A percentile compares a stretch with the other conserved stretches of the same genome.
These are phyloP conservation scores for Pteromalus puparum DNA, from an alignment of 1,140 invertebrate species.

Conservation along the genomic window DNA sequence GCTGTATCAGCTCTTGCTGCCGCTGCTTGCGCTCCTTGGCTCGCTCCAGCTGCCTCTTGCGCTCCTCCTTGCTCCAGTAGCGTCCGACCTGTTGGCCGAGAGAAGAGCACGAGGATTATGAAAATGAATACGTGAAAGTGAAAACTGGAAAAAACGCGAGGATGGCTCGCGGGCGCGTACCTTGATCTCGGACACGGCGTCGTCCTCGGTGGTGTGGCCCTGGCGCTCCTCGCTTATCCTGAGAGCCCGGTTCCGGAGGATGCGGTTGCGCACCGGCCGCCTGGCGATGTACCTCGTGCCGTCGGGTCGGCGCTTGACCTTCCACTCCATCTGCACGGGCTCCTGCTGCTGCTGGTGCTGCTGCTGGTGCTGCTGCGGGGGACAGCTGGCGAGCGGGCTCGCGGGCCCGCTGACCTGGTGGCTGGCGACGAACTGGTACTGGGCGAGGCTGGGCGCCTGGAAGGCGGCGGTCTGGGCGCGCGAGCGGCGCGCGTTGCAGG, in stretches of 20 bases:
- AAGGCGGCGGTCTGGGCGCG: slow-evolving; percentile 69
- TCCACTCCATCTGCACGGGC: slow-evolving; percentile 82
- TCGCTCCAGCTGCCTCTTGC: slow-evolving; percentile 79
- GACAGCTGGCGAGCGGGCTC: no score
- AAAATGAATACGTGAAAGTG: neutral
- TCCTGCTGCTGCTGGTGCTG: slow-evolving; percentile 63
- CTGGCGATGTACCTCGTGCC: slow-evolving; percentile 87
- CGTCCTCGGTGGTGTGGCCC: slow-evolving; percentile 88
- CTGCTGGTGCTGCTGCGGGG: slow-evolving; percentile 70
- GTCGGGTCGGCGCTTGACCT: slow-evolving; percentile 87
- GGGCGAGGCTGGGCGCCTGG: slow-evolving; percentile 77
- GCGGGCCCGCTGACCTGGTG: neutral
- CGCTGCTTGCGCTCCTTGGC: slow-evolving; percentile 62
- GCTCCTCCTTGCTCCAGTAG: slow-evolving; percentile 89
- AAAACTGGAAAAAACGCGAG: no score
- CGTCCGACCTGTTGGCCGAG: slow-evolving; percentile 77
- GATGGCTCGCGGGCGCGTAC: slow-evolving; percentile 60
- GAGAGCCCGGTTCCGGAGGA: slow-evolving; percentile 82
- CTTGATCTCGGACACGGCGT: slow-evolving; percentile 88
- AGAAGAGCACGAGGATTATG: no score
- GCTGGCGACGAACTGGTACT: slow-evolving; percentile 79
- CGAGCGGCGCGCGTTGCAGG: slow-evolving; percentile 76
- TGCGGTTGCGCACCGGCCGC: slow-evolving; percentile 81
- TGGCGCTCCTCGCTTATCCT: slow-evolving; percentile 82
- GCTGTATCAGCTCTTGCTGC: slow-evolving; percentile 60